Base-by-base conservation (phyloP, 2,888 invertebrate species). In the Gastracanthus pulcherrimus region DNA sequence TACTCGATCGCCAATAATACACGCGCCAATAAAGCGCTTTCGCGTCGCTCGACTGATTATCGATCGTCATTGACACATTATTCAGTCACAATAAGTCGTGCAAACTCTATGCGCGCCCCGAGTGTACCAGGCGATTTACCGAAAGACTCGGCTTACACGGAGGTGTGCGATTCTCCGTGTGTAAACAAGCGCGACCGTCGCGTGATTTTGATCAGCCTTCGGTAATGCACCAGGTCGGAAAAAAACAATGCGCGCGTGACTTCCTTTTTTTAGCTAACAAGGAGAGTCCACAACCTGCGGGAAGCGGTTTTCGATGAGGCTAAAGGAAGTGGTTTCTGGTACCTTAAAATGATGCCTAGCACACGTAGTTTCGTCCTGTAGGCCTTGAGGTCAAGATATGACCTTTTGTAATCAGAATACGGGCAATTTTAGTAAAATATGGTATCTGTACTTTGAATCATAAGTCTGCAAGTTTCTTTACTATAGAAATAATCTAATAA, bases 31-130 rank as follows among this genome's bases (percentile, higher is more conserved):
- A 58, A 26, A 23, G 58, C 38, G 11, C 45, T 29, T 5, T 9
- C n/a, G 55, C 55, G 19, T 26, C 16, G 31, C 48, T 45, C 51
- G 19, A 13, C 26, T 75, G 48, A 64, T 75, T 36, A 55, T 55
- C 58, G 58, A 67, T 76, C 55, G 76, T 67, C 67, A 76, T 64
- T 76, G 51, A 55, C 55, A 66, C 38, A 55, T 66, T 76, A 58
- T 55, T 38, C 58, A 19, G 41, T 38, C 38, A 29, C 67, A 13
- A 62, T 64, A 62, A 74, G 48, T 75, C 48, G 23, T 16, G 58
- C 38, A 51, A 51, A 34, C 19, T 60, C 16, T 19, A 9, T 16
- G n/a, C 34, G 62, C n/a, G 62, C n/a, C n/a, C n/a, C n/a, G n/a
- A 62, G 34, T n/a, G 55, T 7, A 34, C 9, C 16, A 29, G 13